phyloP scores from a whole-genome alignment of 2,113 vertebrate species.

The Phalacrocorax brasilianus region DNA sequence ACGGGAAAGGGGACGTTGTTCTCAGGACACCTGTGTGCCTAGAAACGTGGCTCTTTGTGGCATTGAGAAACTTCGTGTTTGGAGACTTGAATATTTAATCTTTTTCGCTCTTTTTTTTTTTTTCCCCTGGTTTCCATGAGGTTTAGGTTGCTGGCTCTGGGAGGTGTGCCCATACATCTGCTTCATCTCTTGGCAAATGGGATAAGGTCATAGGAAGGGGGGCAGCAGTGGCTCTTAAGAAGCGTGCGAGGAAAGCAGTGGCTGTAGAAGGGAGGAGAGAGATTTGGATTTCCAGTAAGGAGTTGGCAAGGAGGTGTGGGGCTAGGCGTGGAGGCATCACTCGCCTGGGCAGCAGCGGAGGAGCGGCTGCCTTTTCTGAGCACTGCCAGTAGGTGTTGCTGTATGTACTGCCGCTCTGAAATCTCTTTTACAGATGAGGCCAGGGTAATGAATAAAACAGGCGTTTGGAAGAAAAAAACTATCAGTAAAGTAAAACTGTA shows the following conservation, averaged over 20 bases:
- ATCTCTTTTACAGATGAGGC: not conserved
- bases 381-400: conserved; percentile 55
- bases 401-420: not conserved
- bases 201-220: not conserved
- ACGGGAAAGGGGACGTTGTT: fast-evolving
- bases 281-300: fast-evolving
- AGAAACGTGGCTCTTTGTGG: not conserved
- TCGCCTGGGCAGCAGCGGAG: not conserved
- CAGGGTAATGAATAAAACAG: not conserved
- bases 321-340: not conserved
- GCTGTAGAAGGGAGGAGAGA: not conserved
- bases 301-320: not conserved
- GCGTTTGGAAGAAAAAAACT: not conserved
- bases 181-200: not conserved
- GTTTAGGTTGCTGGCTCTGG: not conserved
- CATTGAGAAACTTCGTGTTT: not conserved
- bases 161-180: not conserved
- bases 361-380: not conserved
- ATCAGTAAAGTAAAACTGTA: not conserved
- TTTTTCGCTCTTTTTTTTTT: not conserved
- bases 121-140: not conserved
- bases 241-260: not conserved
- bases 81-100: not conserved
- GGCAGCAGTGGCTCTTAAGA: not conserved
- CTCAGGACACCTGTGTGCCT: fast-evolving